These are phyloP conservation scores for Drosophila anomalata DNA, from an alignment of 2,888 invertebrate species.

Conservation along the genomic window DNA sequence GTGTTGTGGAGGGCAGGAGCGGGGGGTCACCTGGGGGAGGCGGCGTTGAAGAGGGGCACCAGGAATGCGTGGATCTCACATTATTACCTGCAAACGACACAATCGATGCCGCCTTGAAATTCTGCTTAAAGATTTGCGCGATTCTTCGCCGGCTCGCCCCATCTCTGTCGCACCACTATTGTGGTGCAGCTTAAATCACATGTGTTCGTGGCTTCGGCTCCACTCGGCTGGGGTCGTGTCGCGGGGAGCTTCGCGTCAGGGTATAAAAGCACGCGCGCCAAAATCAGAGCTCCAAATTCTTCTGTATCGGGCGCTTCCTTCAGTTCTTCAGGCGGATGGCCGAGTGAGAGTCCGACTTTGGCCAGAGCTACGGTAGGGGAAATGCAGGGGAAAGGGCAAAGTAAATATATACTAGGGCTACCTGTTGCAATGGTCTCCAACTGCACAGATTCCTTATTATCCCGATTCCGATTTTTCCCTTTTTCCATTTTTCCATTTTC, in stretches of 20 bases:
- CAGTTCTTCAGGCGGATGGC: conserved; percentile 2
- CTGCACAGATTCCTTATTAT: conserved; percentile 47
- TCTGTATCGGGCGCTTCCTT: conserved; percentile 24
- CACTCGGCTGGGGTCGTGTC: conserved; percentile 54
- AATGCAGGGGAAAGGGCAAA: conserved; percentile 62
- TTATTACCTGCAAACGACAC: conserved; percentile 79
- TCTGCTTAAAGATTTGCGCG: conserved; percentile 67
- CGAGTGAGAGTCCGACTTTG: not conserved
- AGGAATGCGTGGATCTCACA: conserved; percentile 79
- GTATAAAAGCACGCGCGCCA: conserved; percentile 82
- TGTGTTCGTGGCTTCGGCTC: conserved; percentile 46
- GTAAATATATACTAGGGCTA: conserved; percentile 33
- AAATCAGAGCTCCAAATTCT: conserved; percentile 65
- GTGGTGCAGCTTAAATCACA: conserved; percentile 56
- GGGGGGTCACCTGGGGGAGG: conserved; percentile 25
- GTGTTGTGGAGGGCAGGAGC: not conserved
- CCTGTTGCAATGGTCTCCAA: conserved; percentile 67
- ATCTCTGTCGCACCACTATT: conserved; percentile 20
- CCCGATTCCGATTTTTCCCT: conserved; percentile 53
- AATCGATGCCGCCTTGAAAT: conserved; percentile 74
- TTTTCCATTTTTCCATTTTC: conserved; percentile 38
- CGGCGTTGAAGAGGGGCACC: conserved; percentile 34
- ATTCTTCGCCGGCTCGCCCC: conserved; percentile 10
- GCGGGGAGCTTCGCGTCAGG: conserved; percentile 52
- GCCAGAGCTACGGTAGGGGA: not conserved